A percentile compares a stretch with the other conserved stretches of the same genome.
Evolutionary conservation across 92 coral and sea anemone genomes (phyloP).

Genomic region (Metridium senile): DNA sequence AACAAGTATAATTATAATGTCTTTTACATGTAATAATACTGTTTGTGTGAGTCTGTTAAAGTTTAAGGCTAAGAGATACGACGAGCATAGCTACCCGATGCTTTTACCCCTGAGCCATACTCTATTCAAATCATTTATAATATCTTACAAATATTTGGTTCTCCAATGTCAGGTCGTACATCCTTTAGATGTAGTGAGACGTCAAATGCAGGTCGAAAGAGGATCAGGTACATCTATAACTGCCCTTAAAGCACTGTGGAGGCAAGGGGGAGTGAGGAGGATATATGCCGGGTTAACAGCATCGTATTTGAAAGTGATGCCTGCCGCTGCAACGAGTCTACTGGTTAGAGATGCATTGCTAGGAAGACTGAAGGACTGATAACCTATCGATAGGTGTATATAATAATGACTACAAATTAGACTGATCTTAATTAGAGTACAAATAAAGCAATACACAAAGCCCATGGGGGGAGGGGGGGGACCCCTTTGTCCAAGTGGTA

Average conservation of each 20-base stretch:
- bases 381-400: background rate
- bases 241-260: slow-evolving; percentile 1
- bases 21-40: too few species aligned
- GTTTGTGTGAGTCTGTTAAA: too few species aligned
- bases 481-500: too few species aligned
- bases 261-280: slow-evolving; percentile 9
- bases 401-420: too few species aligned
- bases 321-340: slow-evolving; percentile 17
- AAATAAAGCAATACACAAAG: too few species aligned
- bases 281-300: slow-evolving; percentile 20
- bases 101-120: too few species aligned
- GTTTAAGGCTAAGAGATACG: too few species aligned
- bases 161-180: background rate
- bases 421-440: too few species aligned
- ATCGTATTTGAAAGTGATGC: slow-evolving; percentile 18
- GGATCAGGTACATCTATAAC: background rate
- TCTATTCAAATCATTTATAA: background rate
- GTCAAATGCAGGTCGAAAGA: slow-evolving; percentile 18
- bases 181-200: slow-evolving; percentile 20
- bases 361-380: slow-evolving; percentile 15
- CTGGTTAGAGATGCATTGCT: slow-evolving; percentile 12
- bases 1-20: too few species aligned
- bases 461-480: too few species aligned
- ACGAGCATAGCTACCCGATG: background rate
- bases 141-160: background rate